Evolutionary conservation across 2,888 invertebrate species (phyloP), one percentile per base, ranked within the genome.

Genomic region (Heliconius charithonia): DNA sequence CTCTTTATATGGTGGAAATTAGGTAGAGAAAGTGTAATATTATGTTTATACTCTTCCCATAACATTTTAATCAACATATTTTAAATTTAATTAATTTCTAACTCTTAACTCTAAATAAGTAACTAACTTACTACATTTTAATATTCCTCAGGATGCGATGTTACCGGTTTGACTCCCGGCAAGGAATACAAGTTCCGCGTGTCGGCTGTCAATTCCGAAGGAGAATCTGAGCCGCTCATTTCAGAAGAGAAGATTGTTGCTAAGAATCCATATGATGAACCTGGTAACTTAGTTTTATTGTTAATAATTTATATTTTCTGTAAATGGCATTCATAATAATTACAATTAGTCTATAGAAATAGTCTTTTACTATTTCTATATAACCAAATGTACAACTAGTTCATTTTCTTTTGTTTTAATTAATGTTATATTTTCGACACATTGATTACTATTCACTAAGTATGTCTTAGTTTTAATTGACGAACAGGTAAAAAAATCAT

Each of bases 191-290:
- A 97, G 94, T 99, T 99, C 97, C 96, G 99, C 79, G 99, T 99
- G 9, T 96, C 97, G 7, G 99, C 99, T 72, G 98, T 99, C 22
- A 99, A 99, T 92, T 96, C 98, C 2, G 99, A 99, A 92, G 99
- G 99, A 32, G 98, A 98, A 92, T 98, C 99, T 0, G 98, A 98
- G 86, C 99, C 99, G n/a, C 95, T 99, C 66, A 97, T 97, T 79
- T 97, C 98, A 0, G 97, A 97, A 79, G 96, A 97, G 86, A 96
- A 97, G 69, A 98, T 99, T 83, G 93, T 99, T 84, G 99, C 99
- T 78, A 99, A 99, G 95, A 99, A 99, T 97, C 99, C 99, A 82
- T 99, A 97, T 93, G 98, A 98, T 88, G 98, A 98, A 89, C 98
- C 98, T 81, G 97, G 97, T 88, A 95, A 97, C 90, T 45, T 29